Evolutionary conservation across 2,113 vertebrate species (phyloP), one percentile per base, ranked within the genome.

Genomic region (Smithornis capensis): DNA sequence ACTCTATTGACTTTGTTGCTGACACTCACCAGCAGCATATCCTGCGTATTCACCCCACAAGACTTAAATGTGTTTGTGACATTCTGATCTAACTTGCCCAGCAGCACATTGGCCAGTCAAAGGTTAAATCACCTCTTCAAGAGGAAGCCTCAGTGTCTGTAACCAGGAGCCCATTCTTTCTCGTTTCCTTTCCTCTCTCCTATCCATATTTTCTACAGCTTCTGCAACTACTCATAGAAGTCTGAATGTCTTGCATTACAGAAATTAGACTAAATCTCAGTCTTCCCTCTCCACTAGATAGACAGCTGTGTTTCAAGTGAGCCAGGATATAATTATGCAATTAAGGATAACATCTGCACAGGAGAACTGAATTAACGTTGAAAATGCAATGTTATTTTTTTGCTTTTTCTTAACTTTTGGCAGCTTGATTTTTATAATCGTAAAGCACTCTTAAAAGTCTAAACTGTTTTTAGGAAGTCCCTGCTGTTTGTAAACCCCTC

Each of bases 321-420:
- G 79, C 29, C 86, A 93, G 76, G 68, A 86, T 59, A 76, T 65
- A 88, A 95, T 95, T 92, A 92, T 76, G 57, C 8, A 83, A 94
- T 94, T 92, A 94, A 89, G 38, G 60, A 42, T 65, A 97, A 95
- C 92, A 96, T 93, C 76, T 88, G 94, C 86, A 77, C 50, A 80
- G 67, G 50, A 90, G 92, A 92, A 77, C 17, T 62, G 71, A 94
- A 90, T 83, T 83, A 69, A 67, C 16, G 4, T 63, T 93, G 83
- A 92, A 92, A 96, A 83, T 8, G 29, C 35, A 81, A 50, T 62
- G 55, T 19, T 75, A 2, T 45, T 19, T 71, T 64, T 85, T 59
- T 5, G 0, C 62, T 95, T 70, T 71, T 94, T 75, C 42, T 74
- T 35, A 14, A 85, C 42, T 95, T 92, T 38, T 55, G 63, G 73